Evolutionary conservation across 1,140 invertebrate species (phyloP), one percentile per base, ranked within the genome.

Genomic region (Trichomalopsis sarcophagae): DNA sequence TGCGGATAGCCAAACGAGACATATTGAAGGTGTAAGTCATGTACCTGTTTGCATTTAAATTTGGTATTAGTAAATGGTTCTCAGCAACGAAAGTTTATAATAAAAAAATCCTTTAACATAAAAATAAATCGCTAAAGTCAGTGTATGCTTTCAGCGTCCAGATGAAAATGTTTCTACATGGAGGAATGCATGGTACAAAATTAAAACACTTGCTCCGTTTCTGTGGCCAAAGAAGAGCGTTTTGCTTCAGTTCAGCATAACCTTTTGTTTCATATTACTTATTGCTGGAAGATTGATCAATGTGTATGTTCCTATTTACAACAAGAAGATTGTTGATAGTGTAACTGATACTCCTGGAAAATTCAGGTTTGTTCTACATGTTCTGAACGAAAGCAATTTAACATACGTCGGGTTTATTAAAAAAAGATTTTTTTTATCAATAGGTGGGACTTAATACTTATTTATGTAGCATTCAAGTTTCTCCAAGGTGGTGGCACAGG

Each of bases 291-390:
- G 99, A 89, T 95, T 96, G n/a, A 96, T 98, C 78, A 99, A 99
- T 94, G 93, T 99, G 21, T 98, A 96, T 92, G 97, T 99, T 47
- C 98, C 98, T 66, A 96, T 99, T 89, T 99, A 98, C 93, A 98
- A 96, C 92, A 98, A 98, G 93, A 94, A 95, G 88, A 99, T 99
- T 90, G 92, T 93, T 30, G 90, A 93, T 66, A 93, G 93, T 84
- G 88, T 93, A 14, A 81, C 87, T 5, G 94, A 94, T 94, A 89
- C 90, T 77, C 89, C 90, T 47, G 55, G 79, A 36, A 9, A 66
- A 80, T 93, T 93, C 82, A 91, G 92, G 92, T 93, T 82, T 50
- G 80, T 80, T 30, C 40, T 84, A 82, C 78, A 78, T 83, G 0
- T 78, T 55, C 81, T 79, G 47, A n/a, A 40, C 10, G 50, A 66